A percentile compares a stretch with the other conserved stretches of the same genome.
Conservation (phyloP, 2,888 invertebrate species). For the Aphrophora alni region DNA sequence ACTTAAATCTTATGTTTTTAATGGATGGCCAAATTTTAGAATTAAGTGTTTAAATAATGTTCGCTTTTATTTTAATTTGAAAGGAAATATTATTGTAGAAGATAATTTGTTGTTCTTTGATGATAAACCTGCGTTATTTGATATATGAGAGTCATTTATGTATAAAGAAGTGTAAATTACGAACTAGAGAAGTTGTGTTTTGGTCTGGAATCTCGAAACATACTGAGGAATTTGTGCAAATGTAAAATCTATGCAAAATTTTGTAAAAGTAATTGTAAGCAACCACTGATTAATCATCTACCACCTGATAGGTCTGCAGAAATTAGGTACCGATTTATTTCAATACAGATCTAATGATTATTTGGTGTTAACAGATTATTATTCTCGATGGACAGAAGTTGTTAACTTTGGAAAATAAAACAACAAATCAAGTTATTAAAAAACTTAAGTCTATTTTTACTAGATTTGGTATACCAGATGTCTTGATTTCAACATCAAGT, state of each 20-base stretch:
- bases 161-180: slow-evolving; percentile 44
- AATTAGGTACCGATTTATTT: slow-evolving; percentile 43
- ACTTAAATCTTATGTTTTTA: too few species aligned
- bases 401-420: slow-evolving; percentile 19
- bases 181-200: slow-evolving; percentile 46
- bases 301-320: slow-evolving; percentile 45
- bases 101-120: slow-evolving; percentile 46
- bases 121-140: slow-evolving; percentile 36
- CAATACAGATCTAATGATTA: slow-evolving; percentile 25
- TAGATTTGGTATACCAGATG: slow-evolving; percentile 48
- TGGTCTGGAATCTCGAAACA: slow-evolving; percentile 44
- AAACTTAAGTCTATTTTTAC: slow-evolving; percentile 41
- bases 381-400: slow-evolving; percentile 45
- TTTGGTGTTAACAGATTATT: slow-evolving; percentile 43
- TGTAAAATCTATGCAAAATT: slow-evolving; percentile 45
- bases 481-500: slow-evolving; percentile 48
- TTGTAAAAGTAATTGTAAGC: slow-evolving; percentile 36
- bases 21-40: too few species aligned
- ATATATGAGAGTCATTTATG: slow-evolving; percentile 43
- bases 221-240: slow-evolving; percentile 44
- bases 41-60: slow-evolving; percentile 16
- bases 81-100: slow-evolving; percentile 43
- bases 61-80: slow-evolving; percentile 41
- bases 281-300: slow-evolving; percentile 40
- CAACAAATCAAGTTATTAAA: slow-evolving; percentile 42